Base-by-base conservation (phyloP, 2,113 vertebrate genomes). In the Ondatra zibethicus region DNA sequence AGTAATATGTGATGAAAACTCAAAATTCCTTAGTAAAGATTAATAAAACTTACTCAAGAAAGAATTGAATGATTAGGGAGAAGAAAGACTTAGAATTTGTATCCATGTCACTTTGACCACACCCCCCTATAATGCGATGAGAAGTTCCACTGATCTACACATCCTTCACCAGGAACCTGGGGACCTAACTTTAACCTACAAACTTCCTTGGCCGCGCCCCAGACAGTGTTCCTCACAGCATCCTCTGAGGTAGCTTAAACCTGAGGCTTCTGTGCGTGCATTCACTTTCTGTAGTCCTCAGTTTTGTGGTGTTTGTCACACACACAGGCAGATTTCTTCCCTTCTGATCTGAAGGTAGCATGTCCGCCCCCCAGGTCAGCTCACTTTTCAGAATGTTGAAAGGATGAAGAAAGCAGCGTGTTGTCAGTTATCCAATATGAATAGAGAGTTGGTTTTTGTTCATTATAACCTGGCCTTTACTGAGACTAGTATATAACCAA, bases 301-400 rank as follows among this genome's bases (percentile, higher is more conserved):
- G 42, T 85, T 94, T 92, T 94, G 84, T 86, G 92, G 81, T 86
- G 45, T n/a, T 82, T 92, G 13, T 86, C 66, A 68, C 17, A 50
- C 4, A 50, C 13, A 87, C 77, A 78, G 36, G 76, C 27, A 39
- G 55, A 93, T 93, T 95, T 86, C n/a, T 78, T 96, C n/a, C 33
- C 65, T 92, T 95, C 13, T 58, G 42, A 85, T 65, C 9, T 19
- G 31, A 61, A 77, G 47, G 23, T 66, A 50, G 55, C 36, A 50
- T 92, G 61, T 63, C 86, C 73, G 29, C 25, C 8, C 50, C 85
- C 39, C 93, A 73, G 65, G 58, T 91, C 61, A 93, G 63, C 50
- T 52, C 23, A 33, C 89, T 91, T 93, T 68, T 63, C 31, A 94
- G 80, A 93, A 65, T 39, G 63, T n/a, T n/a, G 72, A 45, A 58